A percentile compares a stretch with the other conserved stretches of the same genome.
These are phyloP conservation scores for Conchocele bisecta DNA, from an alignment of 2,888 invertebrate species.

Conservation along the genomic window DNA sequence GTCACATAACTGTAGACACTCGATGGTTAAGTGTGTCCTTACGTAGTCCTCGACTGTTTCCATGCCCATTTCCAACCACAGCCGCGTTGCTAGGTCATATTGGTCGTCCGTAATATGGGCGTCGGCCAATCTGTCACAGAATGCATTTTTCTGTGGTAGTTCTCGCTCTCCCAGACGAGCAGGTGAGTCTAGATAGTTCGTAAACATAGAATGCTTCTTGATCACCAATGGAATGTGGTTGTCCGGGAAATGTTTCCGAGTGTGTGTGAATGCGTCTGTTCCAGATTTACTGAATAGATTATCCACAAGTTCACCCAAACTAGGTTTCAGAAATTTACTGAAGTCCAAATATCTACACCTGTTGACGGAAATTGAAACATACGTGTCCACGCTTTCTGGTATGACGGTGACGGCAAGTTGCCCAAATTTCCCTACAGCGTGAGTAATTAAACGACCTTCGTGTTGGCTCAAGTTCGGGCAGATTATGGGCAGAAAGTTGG, in stretches of 20 bases:
- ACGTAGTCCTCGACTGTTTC: constrained; percentile 1
- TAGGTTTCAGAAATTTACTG: constrained; percentile 2
- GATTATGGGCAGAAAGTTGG: neutral
- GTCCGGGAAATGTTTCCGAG: neutral
- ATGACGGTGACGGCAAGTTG: neutral
- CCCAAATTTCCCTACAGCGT: neutral
- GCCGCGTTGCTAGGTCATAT: neutral
- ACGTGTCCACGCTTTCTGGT: constrained; percentile 8
- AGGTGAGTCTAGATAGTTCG: constrained; percentile 5
- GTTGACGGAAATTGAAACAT: neutral
- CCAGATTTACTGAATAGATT: neutral
- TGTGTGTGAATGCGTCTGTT: neutral
- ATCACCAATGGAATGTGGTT: neutral
- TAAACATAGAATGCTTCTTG: neutral
- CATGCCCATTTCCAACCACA: neutral
- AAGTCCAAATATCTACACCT: constrained; percentile 4
- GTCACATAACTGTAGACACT: constrained; percentile 9
- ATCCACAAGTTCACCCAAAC: neutral
- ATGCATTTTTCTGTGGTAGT: constrained; percentile 8
- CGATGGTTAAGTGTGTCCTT: neutral
- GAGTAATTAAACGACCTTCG: constrained; percentile 7
- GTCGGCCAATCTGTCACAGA: constrained; percentile 4
- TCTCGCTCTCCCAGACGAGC: neutral
- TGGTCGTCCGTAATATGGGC: neutral
- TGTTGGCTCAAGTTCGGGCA: neutral